Percentiles rank a stretch among this genome's conserved stretches.
These are phyloP conservation scores for Drosophila parabipectinata DNA, from an alignment of 1,140 invertebrate genomes.

Conservation along the genomic window DNA sequence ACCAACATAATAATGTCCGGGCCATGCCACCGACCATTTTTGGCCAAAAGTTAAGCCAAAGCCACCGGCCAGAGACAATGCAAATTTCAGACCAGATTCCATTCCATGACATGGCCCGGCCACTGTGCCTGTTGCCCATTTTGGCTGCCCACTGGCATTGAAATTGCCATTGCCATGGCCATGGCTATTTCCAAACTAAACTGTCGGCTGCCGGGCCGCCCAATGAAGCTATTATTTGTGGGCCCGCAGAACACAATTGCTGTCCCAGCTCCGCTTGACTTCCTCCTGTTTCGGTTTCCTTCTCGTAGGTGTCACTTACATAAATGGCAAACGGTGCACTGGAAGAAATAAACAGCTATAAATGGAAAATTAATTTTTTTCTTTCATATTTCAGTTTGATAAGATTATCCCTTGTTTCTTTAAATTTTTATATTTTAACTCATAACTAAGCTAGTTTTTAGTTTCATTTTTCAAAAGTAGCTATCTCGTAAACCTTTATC, in stretches of 20 bases:
- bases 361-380: not conserved
- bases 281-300: slow-evolving; percentile 26
- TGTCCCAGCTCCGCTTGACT: slow-evolving; percentile 31
- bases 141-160: slow-evolving; percentile 52
- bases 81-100: slow-evolving; percentile 79
- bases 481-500: not conserved
- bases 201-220: slow-evolving; percentile 23
- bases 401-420: too few species aligned
- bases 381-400: too few species aligned
- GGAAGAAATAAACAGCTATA: not conserved
- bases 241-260: slow-evolving; percentile 56
- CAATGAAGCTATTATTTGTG: slow-evolving; percentile 82
- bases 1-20: slow-evolving; percentile 64
- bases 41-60: slow-evolving; percentile 49
- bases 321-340: slow-evolving; percentile 42
- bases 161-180: slow-evolving; percentile 36
- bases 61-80: slow-evolving; percentile 56
- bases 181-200: slow-evolving; percentile 7
- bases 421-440: too few species aligned
- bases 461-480: too few species aligned
- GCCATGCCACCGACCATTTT: slow-evolving; percentile 64
- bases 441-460: not conserved
- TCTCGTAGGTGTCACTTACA: slow-evolving; percentile 75
- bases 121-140: slow-evolving; percentile 47
- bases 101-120: slow-evolving; percentile 53